Evolutionary conservation across 2,888 invertebrate genomes (phyloP).

Genomic region (Philaethria dido): DNA sequence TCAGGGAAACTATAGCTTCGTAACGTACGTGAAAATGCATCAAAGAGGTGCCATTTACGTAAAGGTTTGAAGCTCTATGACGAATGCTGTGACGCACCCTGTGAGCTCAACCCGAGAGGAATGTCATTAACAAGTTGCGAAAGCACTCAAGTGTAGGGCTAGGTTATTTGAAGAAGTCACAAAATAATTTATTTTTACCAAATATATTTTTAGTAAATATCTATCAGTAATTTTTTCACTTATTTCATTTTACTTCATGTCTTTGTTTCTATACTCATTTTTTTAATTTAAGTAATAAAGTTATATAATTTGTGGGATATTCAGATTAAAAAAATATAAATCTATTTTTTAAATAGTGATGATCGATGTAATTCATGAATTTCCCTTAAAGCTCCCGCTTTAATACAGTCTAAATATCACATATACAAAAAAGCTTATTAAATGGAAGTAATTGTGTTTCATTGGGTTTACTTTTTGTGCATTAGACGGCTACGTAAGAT

Average conservation of each 20-base stretch:
- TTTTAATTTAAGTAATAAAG: background rate
- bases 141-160: constrained; percentile 57
- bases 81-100: constrained; percentile 73
- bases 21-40: constrained; percentile 59
- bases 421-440: constrained; percentile 40
- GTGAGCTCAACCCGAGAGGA: constrained; percentile 65
- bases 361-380: background rate
- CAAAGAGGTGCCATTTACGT: constrained; percentile 58
- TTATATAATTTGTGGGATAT: background rate
- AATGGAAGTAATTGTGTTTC: constrained; percentile 30
- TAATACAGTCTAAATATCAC: background rate
- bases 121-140: constrained; percentile 77
- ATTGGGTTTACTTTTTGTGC: constrained; percentile 34
- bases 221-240: background rate
- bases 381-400: too few species aligned
- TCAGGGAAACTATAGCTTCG: constrained; percentile 73
- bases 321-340: background rate
- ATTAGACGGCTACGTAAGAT: constrained; percentile 29
- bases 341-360: background rate
- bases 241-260: background rate
- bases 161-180: constrained; percentile 49
- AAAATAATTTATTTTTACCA: background rate
- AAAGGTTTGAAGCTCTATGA: constrained; percentile 61
- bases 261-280: background rate
- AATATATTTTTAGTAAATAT: background rate